A percentile compares a stretch with the other conserved stretches of the same genome.
These are phyloP conservation scores for Australoheros facetus DNA, from an alignment of 2,797 vertebrate species.

Conservation along the genomic window DNA sequence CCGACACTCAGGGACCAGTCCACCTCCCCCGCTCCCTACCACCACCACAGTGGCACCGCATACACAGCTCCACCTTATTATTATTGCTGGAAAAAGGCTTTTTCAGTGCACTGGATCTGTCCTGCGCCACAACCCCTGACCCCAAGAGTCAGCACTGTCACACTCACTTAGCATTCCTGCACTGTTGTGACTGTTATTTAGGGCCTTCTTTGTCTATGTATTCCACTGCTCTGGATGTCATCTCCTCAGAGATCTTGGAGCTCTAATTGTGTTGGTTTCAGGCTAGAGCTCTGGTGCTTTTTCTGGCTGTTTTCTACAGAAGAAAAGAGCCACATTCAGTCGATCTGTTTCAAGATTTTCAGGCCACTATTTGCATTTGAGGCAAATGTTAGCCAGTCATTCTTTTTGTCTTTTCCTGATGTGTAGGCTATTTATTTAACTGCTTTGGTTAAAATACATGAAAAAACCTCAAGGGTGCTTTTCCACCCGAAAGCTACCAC, in stretches of 20 bases:
- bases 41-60: constrained; percentile 50
- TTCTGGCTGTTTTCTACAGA: constrained; percentile 10
- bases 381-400: constrained; percentile 21
- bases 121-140: constrained; percentile 55
- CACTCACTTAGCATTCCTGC: constrained; percentile 67
- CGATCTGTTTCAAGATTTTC: constrained; percentile 29
- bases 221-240: constrained; percentile 44
- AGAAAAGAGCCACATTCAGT: constrained; percentile 19
- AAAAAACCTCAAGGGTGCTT: constrained; percentile 74
- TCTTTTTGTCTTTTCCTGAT: constrained; percentile 48
- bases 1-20: constrained; percentile 83
- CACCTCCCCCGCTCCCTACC: constrained; percentile 45
- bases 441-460: constrained; percentile 61
- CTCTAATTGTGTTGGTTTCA: constrained; percentile 17
- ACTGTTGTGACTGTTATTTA: constrained; percentile 57
- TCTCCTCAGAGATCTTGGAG: constrained; percentile 36
- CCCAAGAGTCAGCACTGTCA: constrained; percentile 71
- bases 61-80: constrained; percentile 36
- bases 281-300: constrained; percentile 32
- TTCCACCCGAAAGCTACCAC: constrained; percentile 48
- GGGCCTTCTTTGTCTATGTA: constrained; percentile 36
- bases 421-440: constrained; percentile 73
- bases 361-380: constrained; percentile 25
- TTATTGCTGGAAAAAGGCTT: constrained; percentile 56
- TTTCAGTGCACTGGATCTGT: constrained; percentile 69